Conservation (phyloP, 2,797 vertebrate genomes). For the Siniperca undulata region DNA sequence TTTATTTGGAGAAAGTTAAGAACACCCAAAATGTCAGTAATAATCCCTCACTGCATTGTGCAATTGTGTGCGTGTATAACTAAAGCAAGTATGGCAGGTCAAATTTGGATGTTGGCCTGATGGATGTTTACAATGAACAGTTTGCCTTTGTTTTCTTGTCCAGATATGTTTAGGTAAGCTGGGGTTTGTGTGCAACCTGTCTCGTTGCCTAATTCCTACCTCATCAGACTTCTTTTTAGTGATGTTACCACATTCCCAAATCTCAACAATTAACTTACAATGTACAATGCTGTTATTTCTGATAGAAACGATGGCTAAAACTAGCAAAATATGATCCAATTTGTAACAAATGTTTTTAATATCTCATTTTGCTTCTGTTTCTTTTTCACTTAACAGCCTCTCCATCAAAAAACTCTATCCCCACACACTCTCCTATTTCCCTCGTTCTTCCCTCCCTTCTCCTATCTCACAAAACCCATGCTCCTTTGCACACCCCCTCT, state of each 20-base stretch:
- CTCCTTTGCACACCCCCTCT: conserved; percentile 13
- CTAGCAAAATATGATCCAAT: not conserved
- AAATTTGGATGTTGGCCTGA: not conserved
- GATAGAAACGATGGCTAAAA: not conserved
- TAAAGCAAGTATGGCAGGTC: not conserved
- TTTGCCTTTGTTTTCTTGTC: not conserved
- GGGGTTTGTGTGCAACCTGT: conserved; percentile 6
- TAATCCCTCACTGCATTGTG: not conserved
- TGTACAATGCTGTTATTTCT: not conserved
- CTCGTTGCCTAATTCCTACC: not conserved
- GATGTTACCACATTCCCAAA: not conserved
- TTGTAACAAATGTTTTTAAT: not conserved
- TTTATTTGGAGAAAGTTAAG: not conserved
- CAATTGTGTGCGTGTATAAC: not conserved
- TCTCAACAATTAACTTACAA: not conserved
- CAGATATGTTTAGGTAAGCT: not conserved
- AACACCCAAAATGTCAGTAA: not conserved
- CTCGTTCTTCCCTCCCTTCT: not conserved
- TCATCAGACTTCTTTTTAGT: not conserved
- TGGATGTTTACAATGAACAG: not conserved
- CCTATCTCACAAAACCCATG: conserved; percentile 37
- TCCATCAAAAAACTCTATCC: not conserved
- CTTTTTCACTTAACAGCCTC: not conserved
- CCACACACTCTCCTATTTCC: not conserved
- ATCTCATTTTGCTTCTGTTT: not conserved